Evolutionary conservation across 2,888 invertebrate species (phyloP).

Genomic region (Zele albiditarsus): DNA sequence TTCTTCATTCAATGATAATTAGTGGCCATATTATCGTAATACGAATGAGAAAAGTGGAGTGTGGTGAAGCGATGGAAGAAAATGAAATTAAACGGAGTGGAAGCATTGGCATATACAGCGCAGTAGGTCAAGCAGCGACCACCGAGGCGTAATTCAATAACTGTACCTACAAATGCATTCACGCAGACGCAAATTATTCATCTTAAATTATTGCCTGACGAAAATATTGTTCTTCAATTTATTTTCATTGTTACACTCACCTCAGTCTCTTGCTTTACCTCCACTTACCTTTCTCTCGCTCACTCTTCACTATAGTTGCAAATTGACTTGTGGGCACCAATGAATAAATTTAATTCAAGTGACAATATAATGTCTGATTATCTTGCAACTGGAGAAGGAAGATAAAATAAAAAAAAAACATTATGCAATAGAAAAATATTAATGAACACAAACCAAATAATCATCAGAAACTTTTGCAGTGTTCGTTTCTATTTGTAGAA

Average conservation of each 20-base stretch:
- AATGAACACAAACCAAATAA: not conserved
- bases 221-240: constrained; percentile 24
- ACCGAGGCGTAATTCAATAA: constrained; percentile 40
- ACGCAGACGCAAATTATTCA: constrained; percentile 23
- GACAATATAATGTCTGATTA: not conserved
- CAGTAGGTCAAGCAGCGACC: constrained; percentile 32
- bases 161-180: constrained; percentile 36
- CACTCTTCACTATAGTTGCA: not conserved
- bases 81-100: constrained; percentile 37
- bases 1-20: constrained; percentile 43
- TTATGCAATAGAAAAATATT: not conserved
- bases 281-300: not conserved
- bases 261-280: not conserved
- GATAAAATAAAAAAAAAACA: not conserved
- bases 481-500: constrained; percentile 33
- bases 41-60: constrained; percentile 12
- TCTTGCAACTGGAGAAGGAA: not conserved
- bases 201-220: constrained; percentile 15
- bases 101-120: constrained; percentile 13
- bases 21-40: constrained; percentile 33
- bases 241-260: constrained; percentile 15
- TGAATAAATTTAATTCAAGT: constrained; percentile 5
- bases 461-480: not conserved
- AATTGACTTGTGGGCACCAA: not conserved
- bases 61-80: constrained; percentile 24